Evolutionary conservation across 2,113 vertebrate species (phyloP), one percentile per base, ranked within the genome.

Genomic region (Podocnemis expansa): DNA sequence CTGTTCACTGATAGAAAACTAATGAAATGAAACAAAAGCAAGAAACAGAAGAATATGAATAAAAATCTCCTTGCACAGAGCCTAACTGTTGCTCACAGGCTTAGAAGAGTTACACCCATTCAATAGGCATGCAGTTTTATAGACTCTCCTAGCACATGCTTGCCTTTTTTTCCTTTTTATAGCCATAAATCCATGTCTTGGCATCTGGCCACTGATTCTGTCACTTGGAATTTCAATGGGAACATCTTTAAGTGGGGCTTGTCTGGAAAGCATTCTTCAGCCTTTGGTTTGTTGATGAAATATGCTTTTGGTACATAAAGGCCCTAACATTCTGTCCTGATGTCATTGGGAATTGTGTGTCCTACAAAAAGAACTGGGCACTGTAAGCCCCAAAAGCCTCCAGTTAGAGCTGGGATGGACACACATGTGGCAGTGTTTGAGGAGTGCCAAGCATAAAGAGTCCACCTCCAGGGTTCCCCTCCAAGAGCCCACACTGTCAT

Each of bases 281-380:
- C 1, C 24, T 38, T 90, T 82, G 75, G 10, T 85, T 45, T 83
- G 13, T 67, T 78, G 16, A 83, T 90, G 55, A 79, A 56, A 80
- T 55, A 43, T 4, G 29, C 54, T 88, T 21, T 21, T 70, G 63
- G 49, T 17, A 87, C 47, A 84, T 1, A 41, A 4, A 76, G 43
- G 67, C 34, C n/a, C 3, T 85, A 80, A 22, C 19, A 78, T 86
- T 88, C 45, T 9, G 47, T 13, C 21, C 0, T 12, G 47, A 80
- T 93, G 41, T 5, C 29, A 67, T 29, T 0, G 0, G 84, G 60
- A 58, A 31, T 76, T 2, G 19, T 10, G 93, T 60, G 2, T 56
- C 81, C 16, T 54, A 55, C 38, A 86, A 93, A 79, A 14, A 90
- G n/a, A 83, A 47, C 29, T 63, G 34, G 34, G 16, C 60, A n/a